Percentiles rank a stretch among this genome's conserved stretches.
Conservation (phyloP, 2,888 invertebrate species). For the Diarsia rubi region DNA sequence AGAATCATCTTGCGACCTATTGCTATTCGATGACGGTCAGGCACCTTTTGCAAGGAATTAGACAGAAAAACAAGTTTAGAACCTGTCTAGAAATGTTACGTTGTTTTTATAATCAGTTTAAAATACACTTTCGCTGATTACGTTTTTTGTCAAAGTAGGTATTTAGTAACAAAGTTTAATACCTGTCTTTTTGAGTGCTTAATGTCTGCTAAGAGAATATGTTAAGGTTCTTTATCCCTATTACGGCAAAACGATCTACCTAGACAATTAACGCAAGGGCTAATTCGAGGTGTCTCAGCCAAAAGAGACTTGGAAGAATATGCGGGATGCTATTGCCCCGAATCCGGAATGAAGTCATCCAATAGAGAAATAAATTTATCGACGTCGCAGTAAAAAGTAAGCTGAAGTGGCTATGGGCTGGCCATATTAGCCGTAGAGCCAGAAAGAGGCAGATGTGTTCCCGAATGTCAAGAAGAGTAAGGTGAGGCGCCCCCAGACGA, state of each 20-base stretch:
- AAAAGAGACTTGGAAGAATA: not conserved
- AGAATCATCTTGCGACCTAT: not conserved
- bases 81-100: slow-evolving; percentile 3
- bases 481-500: not conserved
- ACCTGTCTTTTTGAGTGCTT: not conserved
- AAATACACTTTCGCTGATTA: slow-evolving; percentile 25
- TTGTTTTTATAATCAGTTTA: not conserved
- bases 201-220: not conserved
- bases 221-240: not conserved
- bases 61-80: not conserved
- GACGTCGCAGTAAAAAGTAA: not conserved
- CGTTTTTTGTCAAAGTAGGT: not conserved
- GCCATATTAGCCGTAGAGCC: not conserved
- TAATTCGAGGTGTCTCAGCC: not conserved
- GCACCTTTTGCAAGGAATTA: slow-evolving; percentile 7
- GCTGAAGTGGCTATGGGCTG: not conserved
- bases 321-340: not conserved
- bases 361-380: not conserved
- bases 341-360: not conserved
- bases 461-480: not conserved
- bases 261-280: too few species aligned
- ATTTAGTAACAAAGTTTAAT: not conserved
- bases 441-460: not conserved
- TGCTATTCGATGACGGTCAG: slow-evolving; percentile 22
- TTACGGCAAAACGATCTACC: not conserved